Base-by-base conservation (phyloP, 2,113 vertebrate species). In the Callorhinus ursinus region DNA sequence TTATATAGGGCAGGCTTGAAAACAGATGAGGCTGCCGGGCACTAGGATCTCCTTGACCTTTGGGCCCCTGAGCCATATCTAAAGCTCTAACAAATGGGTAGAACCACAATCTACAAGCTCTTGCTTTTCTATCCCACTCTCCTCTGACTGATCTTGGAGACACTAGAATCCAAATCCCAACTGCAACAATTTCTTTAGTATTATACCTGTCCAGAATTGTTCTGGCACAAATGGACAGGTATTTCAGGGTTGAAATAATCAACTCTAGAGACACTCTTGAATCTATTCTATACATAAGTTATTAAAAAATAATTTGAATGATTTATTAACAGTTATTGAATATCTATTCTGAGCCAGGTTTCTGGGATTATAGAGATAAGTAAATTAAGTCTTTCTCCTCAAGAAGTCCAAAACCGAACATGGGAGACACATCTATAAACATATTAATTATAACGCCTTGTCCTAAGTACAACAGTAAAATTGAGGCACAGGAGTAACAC, bases 261-360 rank as follows among this genome's bases (percentile, higher is more conserved):
- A 71, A 55, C 33, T 84, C 28, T 33, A 33, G 59, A 42, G 69
- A 88, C 2, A 63, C 42, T 72, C 61, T 18, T 90, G 22, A 93
- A 33, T 67, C n/a, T 59, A 26, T 81, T 89, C 22, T 49, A 84
- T 49, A 51, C 16, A 22, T 11, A 69, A 59, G 12, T 36, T 86
- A 81, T 80, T 85, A 59, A 87, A 83, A 67, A n/a, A 82, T 67
- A 42, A 87, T 67, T 74, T 80, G 31, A 89, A 72, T 63, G 6
- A 80, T 74, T 92, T 88, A 72, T 72, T 88, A 86, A 90, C 16
- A 74, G 51, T 89, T 89, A 89, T 81, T 90, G 49, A 79, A 7
- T 84, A 57, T 51, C 39, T 92, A 74, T 49, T 72, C 39, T 94
- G 49, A 72, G 21, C n/a, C 69, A 85, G 53, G 5, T 55, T 81